Evolutionary conservation across 37 sponge, comb jelly and placozoan species (phyloP).

Genomic region (Agelas oroides): DNA sequence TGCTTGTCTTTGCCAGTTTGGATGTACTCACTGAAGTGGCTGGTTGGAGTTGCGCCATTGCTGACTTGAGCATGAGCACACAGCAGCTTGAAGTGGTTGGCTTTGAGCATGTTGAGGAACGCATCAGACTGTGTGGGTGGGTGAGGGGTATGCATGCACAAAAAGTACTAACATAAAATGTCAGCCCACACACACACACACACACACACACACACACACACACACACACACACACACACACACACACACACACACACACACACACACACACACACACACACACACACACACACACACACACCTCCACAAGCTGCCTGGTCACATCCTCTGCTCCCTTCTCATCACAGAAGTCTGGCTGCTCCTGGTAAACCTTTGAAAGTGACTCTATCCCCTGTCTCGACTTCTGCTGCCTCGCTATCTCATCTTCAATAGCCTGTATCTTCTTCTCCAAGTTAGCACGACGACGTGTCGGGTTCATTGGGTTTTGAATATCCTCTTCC

Average conservation of each 20-base stretch:
- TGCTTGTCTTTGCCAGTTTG: slow-evolving; percentile 60
- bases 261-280: too few relatives aligned
- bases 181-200: too few relatives aligned
- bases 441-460: slow-evolving; percentile 64
- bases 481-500: slow-evolving; percentile 69
- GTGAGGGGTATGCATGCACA: not conserved
- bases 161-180: not conserved
- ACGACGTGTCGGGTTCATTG: slow-evolving; percentile 57
- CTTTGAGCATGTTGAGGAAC: slow-evolving; percentile 71
- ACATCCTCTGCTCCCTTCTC: slow-evolving; percentile 80
- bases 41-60: slow-evolving; percentile 23
- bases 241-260: too few relatives aligned
- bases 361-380: slow-evolving; percentile 74
- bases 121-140: slow-evolving; percentile 50
- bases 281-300: not conserved
- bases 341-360: slow-evolving; percentile 83
- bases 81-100: slow-evolving; percentile 71
- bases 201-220: too few relatives aligned
- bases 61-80: slow-evolving; percentile 44
- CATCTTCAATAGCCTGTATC: slow-evolving; percentile 62
- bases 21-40: slow-evolving; percentile 61
- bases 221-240: not conserved
- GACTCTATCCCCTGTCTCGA: slow-evolving; percentile 63
- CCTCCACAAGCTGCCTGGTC: slow-evolving; percentile 79
- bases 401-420: slow-evolving; percentile 65